Conservation (phyloP, 2,888 invertebrate genomes). For the Phytoseiulus persimilis region DNA sequence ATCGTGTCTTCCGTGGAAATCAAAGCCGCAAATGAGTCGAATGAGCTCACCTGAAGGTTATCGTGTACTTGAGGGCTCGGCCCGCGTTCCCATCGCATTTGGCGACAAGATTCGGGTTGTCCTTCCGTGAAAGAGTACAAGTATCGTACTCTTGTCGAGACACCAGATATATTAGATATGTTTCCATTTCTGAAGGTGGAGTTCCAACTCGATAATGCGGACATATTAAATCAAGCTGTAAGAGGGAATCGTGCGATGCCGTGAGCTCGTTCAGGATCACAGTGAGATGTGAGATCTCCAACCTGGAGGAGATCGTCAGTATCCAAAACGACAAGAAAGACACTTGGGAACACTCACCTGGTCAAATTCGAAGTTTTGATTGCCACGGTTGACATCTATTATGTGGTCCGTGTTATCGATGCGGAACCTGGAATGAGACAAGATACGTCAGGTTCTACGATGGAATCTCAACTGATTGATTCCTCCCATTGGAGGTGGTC, state of each 20-base stretch:
- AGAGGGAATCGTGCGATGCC: background rate
- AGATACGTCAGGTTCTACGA: background rate
- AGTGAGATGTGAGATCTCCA: background rate
- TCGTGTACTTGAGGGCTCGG: conserved; percentile 20
- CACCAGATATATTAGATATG: conserved; percentile 22
- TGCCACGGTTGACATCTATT: conserved; percentile 20
- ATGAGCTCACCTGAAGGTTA: conserved; percentile 32
- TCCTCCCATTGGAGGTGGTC: background rate
- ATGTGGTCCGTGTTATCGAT: conserved; percentile 37
- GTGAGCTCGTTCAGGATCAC: background rate
- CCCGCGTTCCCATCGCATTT: conserved; percentile 37
- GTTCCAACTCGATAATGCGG: conserved; percentile 21
- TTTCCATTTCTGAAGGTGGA: conserved; percentile 8
- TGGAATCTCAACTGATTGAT: background rate
- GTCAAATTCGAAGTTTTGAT: conserved; percentile 26
- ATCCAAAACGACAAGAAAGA: background rate
- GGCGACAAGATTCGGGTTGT: background rate
- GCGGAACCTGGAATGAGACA: background rate
- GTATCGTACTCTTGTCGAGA: conserved; percentile 30
- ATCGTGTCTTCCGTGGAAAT: too few relatives aligned
- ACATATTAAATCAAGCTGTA: conserved; percentile 28
- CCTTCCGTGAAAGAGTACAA: background rate
- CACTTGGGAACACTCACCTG: conserved; percentile 6
- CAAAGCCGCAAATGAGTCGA: too few relatives aligned
- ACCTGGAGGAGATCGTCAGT: background rate